phyloP scores from a whole-genome alignment of 2,888 invertebrate genomes.

The Acanthopleura granulata region DNA sequence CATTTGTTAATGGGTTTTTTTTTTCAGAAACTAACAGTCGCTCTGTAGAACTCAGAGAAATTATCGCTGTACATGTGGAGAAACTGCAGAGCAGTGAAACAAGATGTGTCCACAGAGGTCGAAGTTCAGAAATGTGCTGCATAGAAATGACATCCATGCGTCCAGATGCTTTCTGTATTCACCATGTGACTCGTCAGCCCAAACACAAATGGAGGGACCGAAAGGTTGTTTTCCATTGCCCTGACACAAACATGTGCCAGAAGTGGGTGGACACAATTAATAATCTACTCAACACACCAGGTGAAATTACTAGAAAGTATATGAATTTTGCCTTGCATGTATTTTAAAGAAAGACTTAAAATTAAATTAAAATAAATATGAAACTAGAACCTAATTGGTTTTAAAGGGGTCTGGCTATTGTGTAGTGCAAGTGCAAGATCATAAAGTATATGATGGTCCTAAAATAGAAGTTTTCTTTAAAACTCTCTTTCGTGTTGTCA shows the following conservation, averaged over 20 bases:
- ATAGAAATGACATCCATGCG: constrained; percentile 53
- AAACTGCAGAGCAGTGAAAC: background rate
- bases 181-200: constrained; percentile 46
- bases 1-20: too few species aligned
- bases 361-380: too few species aligned
- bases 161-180: constrained; percentile 52
- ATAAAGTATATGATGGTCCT: too few species aligned
- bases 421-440: too few species aligned
- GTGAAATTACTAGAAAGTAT: constrained; percentile 34
- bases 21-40: background rate
- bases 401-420: too few species aligned
- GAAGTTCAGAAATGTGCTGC: constrained; percentile 28
- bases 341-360: too few species aligned
- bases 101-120: background rate
- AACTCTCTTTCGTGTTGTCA: too few species aligned
- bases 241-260: constrained; percentile 62
- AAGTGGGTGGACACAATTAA: constrained; percentile 61
- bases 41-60: constrained; percentile 34
- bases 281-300: constrained; percentile 59
- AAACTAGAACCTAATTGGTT: too few species aligned
- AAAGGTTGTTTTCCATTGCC: constrained; percentile 53
- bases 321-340: too few species aligned
- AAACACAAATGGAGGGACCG: constrained; percentile 61
- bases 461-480: too few species aligned
- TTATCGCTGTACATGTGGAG: constrained; percentile 36